These are phyloP conservation scores for Diaprepes abbreviatus DNA, from an alignment of 2,888 invertebrate genomes.

Conservation along the genomic window DNA sequence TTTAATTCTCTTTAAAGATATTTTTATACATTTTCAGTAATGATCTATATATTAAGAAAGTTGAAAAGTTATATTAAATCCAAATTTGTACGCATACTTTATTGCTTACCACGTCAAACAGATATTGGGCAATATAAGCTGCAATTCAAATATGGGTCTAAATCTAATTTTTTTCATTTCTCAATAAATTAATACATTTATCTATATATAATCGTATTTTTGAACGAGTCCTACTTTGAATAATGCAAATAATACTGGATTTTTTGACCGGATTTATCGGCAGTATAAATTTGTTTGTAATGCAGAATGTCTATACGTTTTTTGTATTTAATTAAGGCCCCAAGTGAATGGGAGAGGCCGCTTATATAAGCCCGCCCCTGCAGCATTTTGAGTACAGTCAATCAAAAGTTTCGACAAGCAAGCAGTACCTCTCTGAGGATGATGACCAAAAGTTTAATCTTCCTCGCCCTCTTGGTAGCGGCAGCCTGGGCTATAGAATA, in stretches of 20 bases:
- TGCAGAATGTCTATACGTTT: too few species aligned
- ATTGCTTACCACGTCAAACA: too few species aligned
- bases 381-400: slow-evolving; percentile 25
- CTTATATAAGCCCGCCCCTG: slow-evolving; percentile 28
- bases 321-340: slow-evolving; percentile 31
- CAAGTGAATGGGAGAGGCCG: slow-evolving; percentile 13
- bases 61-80: too few species aligned
- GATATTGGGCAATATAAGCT: too few species aligned
- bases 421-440: slow-evolving; percentile 6
- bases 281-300: background rate
- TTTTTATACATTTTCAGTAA: too few species aligned
- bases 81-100: too few species aligned
- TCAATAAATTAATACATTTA: background rate
- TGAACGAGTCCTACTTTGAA: background rate
- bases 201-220: slow-evolving; percentile 2
- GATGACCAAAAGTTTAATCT: slow-evolving; percentile 24
- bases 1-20: too few species aligned
- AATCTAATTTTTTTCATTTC: background rate
- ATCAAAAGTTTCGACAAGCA: background rate
- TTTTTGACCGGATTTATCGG: slow-evolving; percentile 21
- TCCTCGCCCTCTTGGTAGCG: slow-evolving; percentile 22
- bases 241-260: background rate
- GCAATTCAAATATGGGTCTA: too few species aligned
- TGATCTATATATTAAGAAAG: too few species aligned
- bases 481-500: slow-evolving; percentile 13